Percentiles rank a stretch among this genome's conserved stretches.
Evolutionary conservation across 2,113 vertebrate species (phyloP).

Genomic region (Pontoporia blainvillei): DNA sequence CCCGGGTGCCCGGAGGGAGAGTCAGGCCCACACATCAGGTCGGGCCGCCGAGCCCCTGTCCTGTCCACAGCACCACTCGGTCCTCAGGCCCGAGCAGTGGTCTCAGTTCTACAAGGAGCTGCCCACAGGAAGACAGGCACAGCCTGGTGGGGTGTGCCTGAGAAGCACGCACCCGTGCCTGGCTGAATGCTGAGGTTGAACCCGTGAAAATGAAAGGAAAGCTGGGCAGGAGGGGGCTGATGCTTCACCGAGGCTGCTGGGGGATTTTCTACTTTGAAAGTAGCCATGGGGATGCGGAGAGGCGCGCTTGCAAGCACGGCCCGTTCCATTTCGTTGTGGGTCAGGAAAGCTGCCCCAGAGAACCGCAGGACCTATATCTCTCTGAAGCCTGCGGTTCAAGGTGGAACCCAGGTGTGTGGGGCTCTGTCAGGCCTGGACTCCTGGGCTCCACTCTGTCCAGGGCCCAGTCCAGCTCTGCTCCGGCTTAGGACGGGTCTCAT

Average conservation of each 20-base stretch:
- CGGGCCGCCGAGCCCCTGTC: not conserved
- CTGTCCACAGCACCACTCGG: not conserved
- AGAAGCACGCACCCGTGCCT: fast-evolving
- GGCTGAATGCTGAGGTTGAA: not conserved
- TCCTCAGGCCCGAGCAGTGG: not conserved
- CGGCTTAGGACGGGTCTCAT: not conserved
- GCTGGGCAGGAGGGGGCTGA: no score
- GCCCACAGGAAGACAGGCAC: not conserved
- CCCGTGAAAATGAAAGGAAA: not conserved
- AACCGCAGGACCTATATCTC: fast-evolving
- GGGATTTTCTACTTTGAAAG: not conserved
- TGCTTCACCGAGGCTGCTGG: not conserved
- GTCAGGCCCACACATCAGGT: not conserved
- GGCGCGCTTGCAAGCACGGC: not conserved
- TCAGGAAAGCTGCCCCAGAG: not conserved
- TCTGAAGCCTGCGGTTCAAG: not conserved
- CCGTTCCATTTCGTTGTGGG: fast-evolving
- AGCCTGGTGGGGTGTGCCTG: fast-evolving
- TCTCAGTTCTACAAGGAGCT: not conserved
- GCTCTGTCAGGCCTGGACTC: not conserved
- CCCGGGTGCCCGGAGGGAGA: not conserved
- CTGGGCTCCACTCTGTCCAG: not conserved
- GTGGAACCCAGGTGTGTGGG: not conserved
- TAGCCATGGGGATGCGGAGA: fast-evolving
- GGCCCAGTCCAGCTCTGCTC: not conserved